These are phyloP conservation scores for Hemiprocne comata DNA, from an alignment of 2,113 vertebrate genomes.

Conservation along the genomic window DNA sequence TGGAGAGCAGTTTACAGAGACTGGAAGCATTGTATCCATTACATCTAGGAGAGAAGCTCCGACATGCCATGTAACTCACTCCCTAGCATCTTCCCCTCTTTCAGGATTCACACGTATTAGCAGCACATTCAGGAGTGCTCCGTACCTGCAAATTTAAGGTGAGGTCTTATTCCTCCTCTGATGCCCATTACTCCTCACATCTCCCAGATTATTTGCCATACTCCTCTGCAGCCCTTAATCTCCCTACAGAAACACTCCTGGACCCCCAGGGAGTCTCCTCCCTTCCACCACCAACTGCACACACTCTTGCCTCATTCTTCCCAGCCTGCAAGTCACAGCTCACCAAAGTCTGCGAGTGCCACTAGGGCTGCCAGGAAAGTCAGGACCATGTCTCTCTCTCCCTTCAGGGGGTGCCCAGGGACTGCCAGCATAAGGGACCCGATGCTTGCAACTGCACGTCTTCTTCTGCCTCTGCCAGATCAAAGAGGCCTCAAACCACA, in stretches of 20 bases:
- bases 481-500: not conserved
- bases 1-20: too few species aligned
- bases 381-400: not conserved
- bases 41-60: not conserved
- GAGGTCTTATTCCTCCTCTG: not conserved
- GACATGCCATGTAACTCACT: accelerated
- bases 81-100: not conserved
- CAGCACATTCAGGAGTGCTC: not conserved
- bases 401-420: too few species aligned
- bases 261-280: not conserved
- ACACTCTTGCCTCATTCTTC: not conserved
- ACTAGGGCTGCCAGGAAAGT: not conserved
- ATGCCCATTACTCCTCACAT: not conserved
- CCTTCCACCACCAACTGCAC: not conserved
- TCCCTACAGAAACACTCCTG: not conserved
- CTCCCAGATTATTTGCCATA: not conserved
- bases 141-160: not conserved
- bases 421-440: too few species aligned
- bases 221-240: not conserved
- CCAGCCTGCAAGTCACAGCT: not conserved
- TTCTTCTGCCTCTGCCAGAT: not conserved
- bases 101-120: not conserved
- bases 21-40: not conserved
- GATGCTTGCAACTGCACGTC: not conserved
- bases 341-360: not conserved